These are phyloP conservation scores for Myripristis jacobus DNA, from an alignment of 2,797 vertebrate genomes.

Conservation along the genomic window DNA sequence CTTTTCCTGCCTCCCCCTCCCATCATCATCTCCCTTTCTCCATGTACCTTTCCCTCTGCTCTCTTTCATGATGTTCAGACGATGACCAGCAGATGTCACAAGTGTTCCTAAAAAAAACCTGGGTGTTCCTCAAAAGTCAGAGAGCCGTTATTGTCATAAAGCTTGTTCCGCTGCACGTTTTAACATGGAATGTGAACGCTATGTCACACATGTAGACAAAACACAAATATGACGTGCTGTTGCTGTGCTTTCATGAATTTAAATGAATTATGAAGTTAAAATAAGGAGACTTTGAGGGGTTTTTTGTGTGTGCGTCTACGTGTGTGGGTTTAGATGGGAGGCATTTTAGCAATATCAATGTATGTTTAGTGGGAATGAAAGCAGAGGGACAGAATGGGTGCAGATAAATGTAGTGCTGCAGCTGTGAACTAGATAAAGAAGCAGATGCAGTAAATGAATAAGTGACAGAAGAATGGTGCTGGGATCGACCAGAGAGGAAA, in stretches of 20 bases:
- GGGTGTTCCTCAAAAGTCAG: slow-evolving; percentile 37
- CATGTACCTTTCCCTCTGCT: slow-evolving; percentile 12
- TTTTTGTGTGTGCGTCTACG: background rate
- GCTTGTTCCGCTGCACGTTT: slow-evolving; percentile 47
- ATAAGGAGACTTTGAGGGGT: slow-evolving; percentile 11
- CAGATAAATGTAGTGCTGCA: slow-evolving; percentile 45
- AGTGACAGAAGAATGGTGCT: slow-evolving; percentile 40
- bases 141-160: slow-evolving; percentile 50
- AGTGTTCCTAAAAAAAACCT: slow-evolving; percentile 76
- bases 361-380: slow-evolving; percentile 25
- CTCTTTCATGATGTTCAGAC: slow-evolving; percentile 23
- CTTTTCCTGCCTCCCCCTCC: slow-evolving; percentile 26
- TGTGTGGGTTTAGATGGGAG: background rate
- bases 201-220: slow-evolving; percentile 23
- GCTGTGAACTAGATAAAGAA: slow-evolving; percentile 51
- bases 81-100: slow-evolving; percentile 81
- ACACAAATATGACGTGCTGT: background rate
- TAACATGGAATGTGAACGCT: slow-evolving; percentile 58
- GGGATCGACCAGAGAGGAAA: slow-evolving; percentile 24
- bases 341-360: slow-evolving; percentile 42
- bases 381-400: slow-evolving; percentile 49
- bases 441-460: slow-evolving; percentile 55
- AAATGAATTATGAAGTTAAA: slow-evolving; percentile 44
- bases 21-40: slow-evolving; percentile 6
- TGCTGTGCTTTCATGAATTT: slow-evolving; percentile 7